phyloP scores from a whole-genome alignment of 1,140 invertebrate genomes.

The Magallana ariakensis region DNA sequence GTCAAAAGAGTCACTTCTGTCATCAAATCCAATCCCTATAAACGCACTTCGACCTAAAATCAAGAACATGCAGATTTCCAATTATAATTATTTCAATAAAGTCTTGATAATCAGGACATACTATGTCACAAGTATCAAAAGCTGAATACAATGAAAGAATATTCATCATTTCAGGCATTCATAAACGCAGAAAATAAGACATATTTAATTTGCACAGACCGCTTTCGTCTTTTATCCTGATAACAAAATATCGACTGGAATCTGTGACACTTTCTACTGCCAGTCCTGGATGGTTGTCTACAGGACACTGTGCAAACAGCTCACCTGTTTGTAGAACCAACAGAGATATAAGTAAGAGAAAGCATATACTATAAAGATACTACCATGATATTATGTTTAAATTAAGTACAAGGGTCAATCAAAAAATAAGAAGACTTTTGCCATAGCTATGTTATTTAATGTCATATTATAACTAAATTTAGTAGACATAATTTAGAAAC shows the following conservation, averaged over 20 bases:
- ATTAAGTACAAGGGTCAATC: too few species aligned
- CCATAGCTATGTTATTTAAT: too few species aligned
- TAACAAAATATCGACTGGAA: slow-evolving; percentile 99
- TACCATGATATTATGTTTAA: too few species aligned
- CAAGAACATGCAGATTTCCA: neutral
- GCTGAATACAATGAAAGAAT: too few species aligned
- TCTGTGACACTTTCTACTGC: slow-evolving; percentile 97
- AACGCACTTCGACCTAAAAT: slow-evolving; percentile 94
- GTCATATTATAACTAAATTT: too few species aligned
- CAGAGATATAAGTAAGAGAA: neutral
- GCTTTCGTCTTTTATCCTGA: slow-evolving; percentile 96
- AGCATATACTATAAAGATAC: neutral
- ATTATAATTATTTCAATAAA: too few species aligned
- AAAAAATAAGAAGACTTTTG: too few species aligned
- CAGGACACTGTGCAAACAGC: slow-evolving; percentile 98
- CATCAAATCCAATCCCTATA: slow-evolving; percentile 97
- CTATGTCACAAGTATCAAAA: too few species aligned
- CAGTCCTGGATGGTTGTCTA: slow-evolving; percentile 96
- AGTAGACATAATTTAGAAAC: too few species aligned
- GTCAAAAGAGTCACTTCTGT: slow-evolving; percentile 99
- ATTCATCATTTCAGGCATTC: neutral
- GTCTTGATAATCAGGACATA: too few species aligned
- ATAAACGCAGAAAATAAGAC: neutral
- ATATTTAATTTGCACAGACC: slow-evolving; percentile 80
- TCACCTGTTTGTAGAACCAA: slow-evolving; percentile 83